Percentiles rank a stretch among this genome's conserved stretches.
These are phyloP conservation scores for Spea bombifrons DNA, from an alignment of 2,113 vertebrate genomes.

Conservation along the genomic window DNA sequence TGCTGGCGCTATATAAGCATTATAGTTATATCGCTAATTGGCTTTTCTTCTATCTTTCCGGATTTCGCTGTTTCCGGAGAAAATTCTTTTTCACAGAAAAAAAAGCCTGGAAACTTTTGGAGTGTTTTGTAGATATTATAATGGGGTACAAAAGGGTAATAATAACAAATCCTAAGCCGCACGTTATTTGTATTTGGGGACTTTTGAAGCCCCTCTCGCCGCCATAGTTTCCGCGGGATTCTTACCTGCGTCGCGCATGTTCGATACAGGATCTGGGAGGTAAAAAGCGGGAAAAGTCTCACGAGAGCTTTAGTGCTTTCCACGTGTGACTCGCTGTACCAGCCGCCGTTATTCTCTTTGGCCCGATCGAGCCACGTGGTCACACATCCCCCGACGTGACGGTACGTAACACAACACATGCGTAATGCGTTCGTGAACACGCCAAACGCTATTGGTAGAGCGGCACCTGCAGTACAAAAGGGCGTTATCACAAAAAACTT, in stretches of 20 bases:
- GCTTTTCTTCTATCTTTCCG: too few species aligned
- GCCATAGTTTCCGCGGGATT: neutral
- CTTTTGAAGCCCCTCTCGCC: too few species aligned
- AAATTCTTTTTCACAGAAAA: too few species aligned
- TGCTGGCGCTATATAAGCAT: too few species aligned
- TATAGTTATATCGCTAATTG: too few species aligned
- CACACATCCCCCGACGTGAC: slow-evolving; percentile 58
- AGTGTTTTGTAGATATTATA: too few species aligned
- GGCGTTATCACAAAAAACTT: too few species aligned
- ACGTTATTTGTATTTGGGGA: too few species aligned
- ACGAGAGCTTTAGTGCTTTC: slow-evolving; percentile 77
- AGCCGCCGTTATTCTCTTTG: slow-evolving; percentile 77
- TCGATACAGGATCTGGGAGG: slow-evolving; percentile 82
- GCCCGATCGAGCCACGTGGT: slow-evolving; percentile 76
- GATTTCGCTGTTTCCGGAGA: too few species aligned
- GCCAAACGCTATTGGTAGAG: slow-evolving; percentile 69
- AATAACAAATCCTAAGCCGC: too few species aligned
- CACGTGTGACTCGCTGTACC: slow-evolving; percentile 76
- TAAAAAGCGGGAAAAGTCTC: slow-evolving; percentile 78
- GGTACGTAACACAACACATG: slow-evolving; percentile 59
- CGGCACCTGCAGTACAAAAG: slow-evolving; percentile 58
- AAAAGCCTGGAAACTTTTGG: too few species aligned
- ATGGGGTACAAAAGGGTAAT: too few species aligned
- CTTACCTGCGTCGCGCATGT: slow-evolving; percentile 79
- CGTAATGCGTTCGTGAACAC: slow-evolving; percentile 74